phyloP scores from a whole-genome alignment of 2,888 invertebrate genomes.

The Leucozona laternaria region DNA sequence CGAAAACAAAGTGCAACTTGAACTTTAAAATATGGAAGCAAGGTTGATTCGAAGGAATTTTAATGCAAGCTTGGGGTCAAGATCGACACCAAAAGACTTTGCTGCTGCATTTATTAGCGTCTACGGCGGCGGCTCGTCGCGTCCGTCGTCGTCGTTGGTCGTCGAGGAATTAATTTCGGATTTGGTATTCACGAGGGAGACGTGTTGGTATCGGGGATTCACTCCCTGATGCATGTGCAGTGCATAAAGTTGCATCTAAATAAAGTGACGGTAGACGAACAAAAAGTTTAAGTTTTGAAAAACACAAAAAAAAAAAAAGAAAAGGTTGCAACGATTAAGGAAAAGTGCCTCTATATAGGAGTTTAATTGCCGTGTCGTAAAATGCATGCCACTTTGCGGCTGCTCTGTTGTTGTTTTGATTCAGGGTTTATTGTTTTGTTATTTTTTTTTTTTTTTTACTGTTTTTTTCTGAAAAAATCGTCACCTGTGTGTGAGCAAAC shows the following conservation, averaged over 20 bases:
- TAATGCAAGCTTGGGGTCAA: constrained; percentile 61
- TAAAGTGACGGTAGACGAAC: constrained; percentile 12
- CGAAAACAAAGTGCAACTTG: constrained; percentile 50
- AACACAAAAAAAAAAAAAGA: constrained; percentile 5
- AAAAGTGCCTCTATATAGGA: constrained; percentile 52
- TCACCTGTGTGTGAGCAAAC: constrained; percentile 49
- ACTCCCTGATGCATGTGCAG: background rate
- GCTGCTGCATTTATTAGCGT: constrained; percentile 25
- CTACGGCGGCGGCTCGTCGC: background rate
- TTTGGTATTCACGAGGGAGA: constrained; percentile 26
- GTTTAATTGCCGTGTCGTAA: constrained; percentile 74
- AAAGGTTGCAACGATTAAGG: constrained; percentile 66
- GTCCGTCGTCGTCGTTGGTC: background rate
- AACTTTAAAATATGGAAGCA: constrained; percentile 50
- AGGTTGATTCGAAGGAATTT: constrained; percentile 48
- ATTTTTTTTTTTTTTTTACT: constrained; percentile 7
- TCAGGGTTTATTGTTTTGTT: constrained; percentile 28
- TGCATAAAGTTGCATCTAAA: constrained; percentile 8
- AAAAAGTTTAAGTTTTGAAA: constrained; percentile 12
- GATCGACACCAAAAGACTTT: constrained; percentile 44
- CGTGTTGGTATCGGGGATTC: constrained; percentile 23
- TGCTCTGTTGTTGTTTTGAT: constrained; percentile 30
- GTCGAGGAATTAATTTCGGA: constrained; percentile 40
- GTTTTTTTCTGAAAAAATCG: constrained; percentile 32
- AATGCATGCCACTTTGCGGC: constrained; percentile 58